phyloP scores from a whole-genome alignment of 1,140 invertebrate species.

The Acyrthosiphon pisum region DNA sequence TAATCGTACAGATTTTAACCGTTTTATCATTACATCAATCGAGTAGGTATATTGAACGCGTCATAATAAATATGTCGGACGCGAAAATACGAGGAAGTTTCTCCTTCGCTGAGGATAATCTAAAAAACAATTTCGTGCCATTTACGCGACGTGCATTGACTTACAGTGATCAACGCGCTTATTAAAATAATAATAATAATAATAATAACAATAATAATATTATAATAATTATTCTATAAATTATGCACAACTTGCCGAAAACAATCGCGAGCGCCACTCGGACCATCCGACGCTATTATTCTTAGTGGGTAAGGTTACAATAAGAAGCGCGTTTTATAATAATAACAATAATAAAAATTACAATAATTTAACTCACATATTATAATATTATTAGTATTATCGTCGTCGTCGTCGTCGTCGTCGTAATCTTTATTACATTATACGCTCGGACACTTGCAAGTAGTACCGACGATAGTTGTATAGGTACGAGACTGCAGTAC shows the following conservation, averaged over 20 bases:
- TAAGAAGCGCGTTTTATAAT: background rate
- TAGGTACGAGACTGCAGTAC: background rate
- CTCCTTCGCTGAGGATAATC: background rate
- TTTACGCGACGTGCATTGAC: background rate
- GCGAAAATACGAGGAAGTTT: background rate
- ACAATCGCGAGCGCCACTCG: background rate
- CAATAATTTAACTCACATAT: background rate
- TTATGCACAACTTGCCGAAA: background rate
- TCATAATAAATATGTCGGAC: background rate
- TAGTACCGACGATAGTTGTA: no score
- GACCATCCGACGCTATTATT: background rate
- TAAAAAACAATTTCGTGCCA: background rate
- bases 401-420: no score
- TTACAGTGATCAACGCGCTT: background rate
- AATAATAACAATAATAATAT: no score
- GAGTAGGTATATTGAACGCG: background rate
- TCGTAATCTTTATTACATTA: no score
- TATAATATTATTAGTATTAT: background rate
- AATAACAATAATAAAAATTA: background rate
- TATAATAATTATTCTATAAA: background rate
- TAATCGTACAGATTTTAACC: background rate
- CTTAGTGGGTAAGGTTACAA: background rate
- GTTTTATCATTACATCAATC: background rate
- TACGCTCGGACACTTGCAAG: no score
- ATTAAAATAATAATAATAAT: no score